Evolutionary conservation across 2,113 vertebrate genomes (phyloP).

Genomic region (Brienomyrus brachyistius): DNA sequence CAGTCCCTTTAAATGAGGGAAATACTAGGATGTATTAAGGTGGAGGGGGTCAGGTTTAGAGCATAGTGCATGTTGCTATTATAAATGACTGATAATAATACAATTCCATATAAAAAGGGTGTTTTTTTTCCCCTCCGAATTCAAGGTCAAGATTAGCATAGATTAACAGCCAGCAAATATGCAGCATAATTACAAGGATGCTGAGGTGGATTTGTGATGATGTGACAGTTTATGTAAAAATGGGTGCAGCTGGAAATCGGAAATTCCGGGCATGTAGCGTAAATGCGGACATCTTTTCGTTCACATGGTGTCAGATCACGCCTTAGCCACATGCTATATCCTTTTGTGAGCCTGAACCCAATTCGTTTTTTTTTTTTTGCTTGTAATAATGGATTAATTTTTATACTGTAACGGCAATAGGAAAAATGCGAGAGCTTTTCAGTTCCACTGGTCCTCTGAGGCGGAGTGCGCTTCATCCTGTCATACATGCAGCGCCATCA

Average conservation of each 20-base stretch:
- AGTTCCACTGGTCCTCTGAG: neutral
- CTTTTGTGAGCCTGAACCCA: neutral
- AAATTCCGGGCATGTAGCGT: neutral
- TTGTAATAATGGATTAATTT: neutral
- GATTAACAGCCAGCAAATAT: neutral
- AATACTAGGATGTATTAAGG: neutral
- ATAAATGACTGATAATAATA: neutral
- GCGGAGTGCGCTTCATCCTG: neutral
- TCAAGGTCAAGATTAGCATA: conserved; percentile 6
- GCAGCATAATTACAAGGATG: neutral
- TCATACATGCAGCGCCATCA: neutral
- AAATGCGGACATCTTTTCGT: neutral
- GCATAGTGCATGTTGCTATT: neutral
- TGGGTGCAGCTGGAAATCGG: neutral
- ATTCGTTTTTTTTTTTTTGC: neutral
- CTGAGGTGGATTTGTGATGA: neutral
- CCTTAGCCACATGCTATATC: neutral
- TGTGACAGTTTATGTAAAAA: neutral
- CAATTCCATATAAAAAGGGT: neutral
- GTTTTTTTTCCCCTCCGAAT: neutral
- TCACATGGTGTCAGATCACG: neutral
- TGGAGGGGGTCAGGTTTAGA: neutral
- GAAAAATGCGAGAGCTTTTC: neutral
- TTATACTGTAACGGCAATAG: neutral
- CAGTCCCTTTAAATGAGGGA: neutral